Base-by-base conservation (phyloP, 2,113 vertebrate species). In the Paracyprichromis sp. region DNA sequence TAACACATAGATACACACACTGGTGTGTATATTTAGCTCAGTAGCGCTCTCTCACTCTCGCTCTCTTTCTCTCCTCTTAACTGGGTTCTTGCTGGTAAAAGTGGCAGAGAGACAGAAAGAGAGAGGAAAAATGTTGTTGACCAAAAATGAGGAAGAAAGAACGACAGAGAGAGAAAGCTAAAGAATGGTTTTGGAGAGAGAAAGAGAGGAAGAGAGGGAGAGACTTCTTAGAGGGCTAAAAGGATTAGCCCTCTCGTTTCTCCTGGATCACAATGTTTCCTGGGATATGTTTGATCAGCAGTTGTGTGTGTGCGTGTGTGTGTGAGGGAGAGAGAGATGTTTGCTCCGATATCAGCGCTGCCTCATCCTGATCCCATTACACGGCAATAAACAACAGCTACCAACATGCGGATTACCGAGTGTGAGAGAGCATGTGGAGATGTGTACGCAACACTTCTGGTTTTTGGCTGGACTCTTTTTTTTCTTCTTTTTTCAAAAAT, bases 281-380 rank as follows among this genome's bases (percentile, higher is more conserved):
- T 92, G 89, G 90, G 91, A 90, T 89, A 82, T 93, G 93, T 92
- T 95, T 93, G 93, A 93, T 94, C 89, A 90, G 89, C 8, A 56
- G 56, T 59, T 83, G 86, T 89, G 86, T 34, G 81, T 63, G 81
- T 50, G 73, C n/a, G 82, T 45, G 89, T 73, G 86, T 81, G 83
- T 34, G 90, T 80, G 83, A 81, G 86, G 66, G 83, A 21, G 88
- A 57, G 90, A 14, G 91, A 91, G 95, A 95, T 97, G 96, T 97
- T 96, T 97, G 96, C 95, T 95, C 95, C 95, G 96, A 97, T 97
- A 96, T 95, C 94, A 97, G 97, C 92, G 91, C 94, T 94, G 96
- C 97, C 95, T 97, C 95, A 97, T 95, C 90, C 95, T 96, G 97
- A 97, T 97, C 97, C 97, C 97, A 97, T 97, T 97, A 97, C 95